A percentile compares a stretch with the other conserved stretches of the same genome.
Evolutionary conservation across 2,113 vertebrate species (phyloP).

Genomic region (Sula dactylatra): DNA sequence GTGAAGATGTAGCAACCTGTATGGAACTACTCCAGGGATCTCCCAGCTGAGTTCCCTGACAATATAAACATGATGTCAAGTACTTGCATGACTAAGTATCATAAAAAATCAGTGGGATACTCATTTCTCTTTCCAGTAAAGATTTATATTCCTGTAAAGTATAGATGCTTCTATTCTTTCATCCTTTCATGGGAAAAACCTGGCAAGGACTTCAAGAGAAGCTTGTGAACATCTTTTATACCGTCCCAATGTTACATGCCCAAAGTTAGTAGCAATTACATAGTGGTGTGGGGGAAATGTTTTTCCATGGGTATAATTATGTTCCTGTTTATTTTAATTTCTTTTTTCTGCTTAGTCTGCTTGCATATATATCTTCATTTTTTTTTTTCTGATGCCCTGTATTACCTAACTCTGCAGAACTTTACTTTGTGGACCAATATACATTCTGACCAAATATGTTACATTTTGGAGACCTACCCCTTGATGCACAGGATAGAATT

Average conservation of each 20-base stretch:
- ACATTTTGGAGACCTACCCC: not conserved
- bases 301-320: not conserved
- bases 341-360: not conserved
- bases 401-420: not conserved
- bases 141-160: not conserved
- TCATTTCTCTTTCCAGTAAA: not conserved
- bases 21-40: not conserved
- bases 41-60: not conserved
- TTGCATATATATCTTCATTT: not conserved
- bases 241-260: not conserved
- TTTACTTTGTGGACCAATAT: not conserved
- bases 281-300: not conserved
- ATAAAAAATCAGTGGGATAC: not conserved
- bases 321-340: not conserved
- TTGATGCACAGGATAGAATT: not conserved
- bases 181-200: not conserved
- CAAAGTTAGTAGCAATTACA: not conserved
- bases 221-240: not conserved
- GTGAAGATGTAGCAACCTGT: not conserved
- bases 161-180: not conserved
- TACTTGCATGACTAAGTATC: not conserved
- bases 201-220: not conserved
- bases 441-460: not conserved
- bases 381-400: not conserved
- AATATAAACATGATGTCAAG: not conserved